Percentiles rank a stretch among this genome's conserved stretches.
Evolutionary conservation across 2,113 vertebrate genomes (phyloP).

Genomic region (Toxotes chatareus): DNA sequence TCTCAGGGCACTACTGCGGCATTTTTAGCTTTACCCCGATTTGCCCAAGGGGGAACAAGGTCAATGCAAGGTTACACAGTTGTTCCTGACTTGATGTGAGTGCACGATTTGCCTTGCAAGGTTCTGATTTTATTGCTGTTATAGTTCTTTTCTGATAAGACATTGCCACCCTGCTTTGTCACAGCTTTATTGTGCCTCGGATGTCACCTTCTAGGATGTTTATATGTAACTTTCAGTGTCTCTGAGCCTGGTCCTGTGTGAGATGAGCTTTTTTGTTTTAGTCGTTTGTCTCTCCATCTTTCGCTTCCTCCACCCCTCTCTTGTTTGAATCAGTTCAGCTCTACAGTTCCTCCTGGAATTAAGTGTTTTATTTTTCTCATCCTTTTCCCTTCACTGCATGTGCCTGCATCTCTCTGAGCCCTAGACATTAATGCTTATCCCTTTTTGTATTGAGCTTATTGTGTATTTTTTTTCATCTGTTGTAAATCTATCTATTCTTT

Average conservation of each 20-base stretch:
- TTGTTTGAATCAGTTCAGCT: conserved; percentile 3
- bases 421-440: background rate
- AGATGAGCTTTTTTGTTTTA: background rate
- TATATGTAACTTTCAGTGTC: background rate
- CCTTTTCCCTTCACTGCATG: background rate
- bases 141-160: background rate
- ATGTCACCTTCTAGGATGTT: background rate
- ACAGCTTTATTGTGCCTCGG: background rate
- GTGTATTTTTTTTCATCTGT: background rate
- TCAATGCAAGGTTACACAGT: conserved; percentile 56
- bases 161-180: background rate
- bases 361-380: conserved; percentile 5
- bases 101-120: conserved; percentile 9
- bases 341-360: background rate
- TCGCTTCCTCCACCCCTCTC: background rate
- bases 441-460: background rate
- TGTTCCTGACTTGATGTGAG: conserved; percentile 23
- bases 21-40: conserved; percentile 27
- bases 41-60: conserved; percentile 46
- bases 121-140: background rate
- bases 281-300: background rate
- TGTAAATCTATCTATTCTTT: background rate
- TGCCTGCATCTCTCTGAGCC: background rate
- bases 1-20: background rate
- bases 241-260: background rate